Conservation (phyloP, 2,797 vertebrate species). For the Pseudotriccus pelzelni region DNA sequence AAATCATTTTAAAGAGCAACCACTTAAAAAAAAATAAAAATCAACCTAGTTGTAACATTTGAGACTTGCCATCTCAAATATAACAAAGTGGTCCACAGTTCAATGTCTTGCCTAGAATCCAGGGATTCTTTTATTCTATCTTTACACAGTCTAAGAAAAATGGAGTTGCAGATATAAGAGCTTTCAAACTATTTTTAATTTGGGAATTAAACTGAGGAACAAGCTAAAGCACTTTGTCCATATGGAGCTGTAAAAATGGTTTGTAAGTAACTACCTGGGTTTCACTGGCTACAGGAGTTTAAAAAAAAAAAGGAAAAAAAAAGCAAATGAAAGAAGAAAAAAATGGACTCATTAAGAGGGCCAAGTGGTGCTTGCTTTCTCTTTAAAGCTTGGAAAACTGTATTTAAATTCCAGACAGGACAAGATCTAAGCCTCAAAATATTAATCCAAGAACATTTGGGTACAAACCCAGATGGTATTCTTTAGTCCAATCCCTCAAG, state of each 20-base stretch:
- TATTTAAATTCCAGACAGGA: slow-evolving; percentile 12
- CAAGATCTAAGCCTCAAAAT: neutral
- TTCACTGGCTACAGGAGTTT: neutral
- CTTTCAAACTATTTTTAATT: neutral
- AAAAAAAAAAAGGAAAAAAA: neutral
- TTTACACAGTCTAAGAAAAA: neutral
- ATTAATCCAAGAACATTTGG: neutral
- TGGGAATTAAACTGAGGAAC: neutral
- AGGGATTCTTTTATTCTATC: neutral
- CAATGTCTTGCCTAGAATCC: neutral
- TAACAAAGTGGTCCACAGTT: neutral
- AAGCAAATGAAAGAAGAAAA: neutral
- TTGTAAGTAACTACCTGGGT: neutral
- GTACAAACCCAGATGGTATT: neutral
- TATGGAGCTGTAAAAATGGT: neutral
- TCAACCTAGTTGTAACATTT: neutral
- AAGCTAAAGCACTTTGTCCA: neutral
- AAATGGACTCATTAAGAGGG: neutral
- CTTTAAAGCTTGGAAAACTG: neutral
- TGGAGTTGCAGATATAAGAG: neutral
- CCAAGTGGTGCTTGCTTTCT: neutral
- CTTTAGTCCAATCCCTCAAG: neutral
- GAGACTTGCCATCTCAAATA: neutral
- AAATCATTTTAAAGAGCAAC: neutral
- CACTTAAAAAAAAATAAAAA: neutral